A percentile compares a stretch with the other conserved stretches of the same genome.
Evolutionary conservation across 2,888 invertebrate species (phyloP).

Genomic region (Papilio elwesi): DNA sequence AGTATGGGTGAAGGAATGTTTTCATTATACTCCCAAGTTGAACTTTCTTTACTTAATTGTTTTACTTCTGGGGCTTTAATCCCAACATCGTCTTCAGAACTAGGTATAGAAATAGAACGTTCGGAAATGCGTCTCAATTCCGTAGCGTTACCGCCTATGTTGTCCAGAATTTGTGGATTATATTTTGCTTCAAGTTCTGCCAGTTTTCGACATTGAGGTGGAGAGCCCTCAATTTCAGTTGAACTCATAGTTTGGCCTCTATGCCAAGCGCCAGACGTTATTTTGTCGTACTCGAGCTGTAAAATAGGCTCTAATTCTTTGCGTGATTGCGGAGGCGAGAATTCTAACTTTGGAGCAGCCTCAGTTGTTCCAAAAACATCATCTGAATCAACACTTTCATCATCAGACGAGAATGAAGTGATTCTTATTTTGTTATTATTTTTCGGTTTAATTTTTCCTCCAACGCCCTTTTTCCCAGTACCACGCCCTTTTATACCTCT

Average conservation of each 20-base stretch:
- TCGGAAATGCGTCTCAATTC: conserved; percentile 89
- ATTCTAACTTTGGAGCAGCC: conserved; percentile 89
- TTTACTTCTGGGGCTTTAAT: conserved; percentile 82
- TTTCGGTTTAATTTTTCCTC: conserved; percentile 85
- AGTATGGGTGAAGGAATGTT: conserved; percentile 86
- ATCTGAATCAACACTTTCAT: conserved; percentile 90
- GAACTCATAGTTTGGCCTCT: conserved; percentile 90
- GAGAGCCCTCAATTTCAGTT: conserved; percentile 90
- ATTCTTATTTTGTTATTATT: conserved; percentile 89
- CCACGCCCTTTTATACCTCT: conserved; percentile 86
- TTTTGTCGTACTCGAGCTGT: conserved; percentile 88
- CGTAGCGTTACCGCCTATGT: conserved; percentile 85
- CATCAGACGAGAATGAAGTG: conserved; percentile 90
- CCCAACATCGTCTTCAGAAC: conserved; percentile 89
- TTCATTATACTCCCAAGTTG: conserved; percentile 86
- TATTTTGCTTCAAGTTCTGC: conserved; percentile 87
- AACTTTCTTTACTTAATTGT: conserved; percentile 79
- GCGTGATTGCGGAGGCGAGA: conserved; percentile 90
- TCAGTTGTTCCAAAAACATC: conserved; percentile 91
- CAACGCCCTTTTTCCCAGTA: conserved; percentile 82
- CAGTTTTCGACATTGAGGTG: conserved; percentile 88
- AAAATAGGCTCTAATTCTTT: conserved; percentile 90
- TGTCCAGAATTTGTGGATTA: conserved; percentile 86
- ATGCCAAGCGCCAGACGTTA: conserved; percentile 87
- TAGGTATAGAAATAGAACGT: conserved; percentile 89